A percentile compares a stretch with the other conserved stretches of the same genome.
phyloP scores from a whole-genome alignment of 2,113 vertebrate species.

The Chloropsis cyanopogon region DNA sequence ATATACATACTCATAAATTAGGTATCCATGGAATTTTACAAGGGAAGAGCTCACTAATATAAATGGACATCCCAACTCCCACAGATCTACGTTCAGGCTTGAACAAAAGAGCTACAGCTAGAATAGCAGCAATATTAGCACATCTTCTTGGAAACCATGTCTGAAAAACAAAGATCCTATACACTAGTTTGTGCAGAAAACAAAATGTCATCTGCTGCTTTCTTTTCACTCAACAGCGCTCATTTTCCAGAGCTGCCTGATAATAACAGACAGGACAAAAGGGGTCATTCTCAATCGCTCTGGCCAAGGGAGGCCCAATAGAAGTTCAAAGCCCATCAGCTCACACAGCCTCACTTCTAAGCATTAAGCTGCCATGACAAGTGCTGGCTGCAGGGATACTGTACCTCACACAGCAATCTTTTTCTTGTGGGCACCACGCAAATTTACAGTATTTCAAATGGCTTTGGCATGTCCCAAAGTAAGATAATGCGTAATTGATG shows the following conservation, averaged over 20 bases:
- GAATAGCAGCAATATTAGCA: constrained; percentile 14
- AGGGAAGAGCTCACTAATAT: background rate
- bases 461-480: background rate
- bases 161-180: constrained; percentile 47
- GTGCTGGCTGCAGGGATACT: background rate
- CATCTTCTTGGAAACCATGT: background rate
- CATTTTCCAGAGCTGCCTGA: background rate
- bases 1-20: background rate
- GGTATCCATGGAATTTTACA: background rate
- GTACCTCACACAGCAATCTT: background rate
- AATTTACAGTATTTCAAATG: background rate
- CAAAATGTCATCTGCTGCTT: constrained; percentile 38
- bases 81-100: background rate
- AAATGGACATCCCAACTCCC: background rate
- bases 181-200: constrained; percentile 20
- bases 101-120: constrained; percentile 4
- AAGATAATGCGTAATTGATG: background rate
- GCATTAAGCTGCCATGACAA: background rate
- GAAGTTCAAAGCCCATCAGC: background rate
- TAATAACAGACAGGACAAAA: constrained; percentile 36
- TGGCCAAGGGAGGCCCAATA: background rate
- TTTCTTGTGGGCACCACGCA: background rate
- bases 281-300: background rate
- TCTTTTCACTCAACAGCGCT: background rate
- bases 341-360: background rate